Evolutionary conservation across 2,113 vertebrate genomes (phyloP).

Genomic region (Coracopsis vasa): DNA sequence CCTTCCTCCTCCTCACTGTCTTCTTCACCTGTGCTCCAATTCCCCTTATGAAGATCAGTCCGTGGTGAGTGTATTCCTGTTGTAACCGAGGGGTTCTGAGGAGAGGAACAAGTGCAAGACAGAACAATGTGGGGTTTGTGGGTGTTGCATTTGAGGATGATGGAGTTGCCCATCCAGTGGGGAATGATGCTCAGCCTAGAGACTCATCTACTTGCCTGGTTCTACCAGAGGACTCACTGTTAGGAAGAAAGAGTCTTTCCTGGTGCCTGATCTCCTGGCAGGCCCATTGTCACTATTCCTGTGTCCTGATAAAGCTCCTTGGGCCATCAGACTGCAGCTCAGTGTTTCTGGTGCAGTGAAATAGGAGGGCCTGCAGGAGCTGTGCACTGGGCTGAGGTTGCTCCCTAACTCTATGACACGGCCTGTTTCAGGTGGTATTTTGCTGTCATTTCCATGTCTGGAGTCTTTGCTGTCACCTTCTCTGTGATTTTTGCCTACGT

Average conservation of each 20-base stretch:
- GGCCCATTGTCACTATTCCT: rapidly evolving
- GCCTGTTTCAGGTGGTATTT: conserved; percentile 87
- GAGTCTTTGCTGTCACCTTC: conserved; percentile 91
- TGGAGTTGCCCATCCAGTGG: background rate
- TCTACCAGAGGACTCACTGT: background rate
- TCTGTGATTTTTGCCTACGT: conserved; percentile 92
- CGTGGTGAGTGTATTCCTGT: conserved; percentile 80
- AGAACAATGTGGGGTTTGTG: background rate
- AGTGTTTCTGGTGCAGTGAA: background rate
- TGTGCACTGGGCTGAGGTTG: rapidly evolving
- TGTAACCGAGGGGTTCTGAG: background rate
- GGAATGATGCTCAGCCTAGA: background rate
- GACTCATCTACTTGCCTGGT: background rate
- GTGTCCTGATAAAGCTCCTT: no score
- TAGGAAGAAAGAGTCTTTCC: background rate
- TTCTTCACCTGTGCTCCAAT: conserved; percentile 98
- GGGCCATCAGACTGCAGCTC: background rate
- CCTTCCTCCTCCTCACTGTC: conserved; percentile 93
- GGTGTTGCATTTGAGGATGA: background rate
- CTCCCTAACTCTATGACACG: background rate
- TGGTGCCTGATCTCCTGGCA: background rate
- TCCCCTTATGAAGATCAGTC: conserved; percentile 95
- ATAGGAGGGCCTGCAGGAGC: background rate
- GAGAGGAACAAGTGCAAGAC: background rate
- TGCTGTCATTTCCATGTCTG: conserved; percentile 92